Percentiles rank a stretch among this genome's conserved stretches.
Conservation (phyloP, 2,797 vertebrate species). For the Phaenicophaeus curvirostris region DNA sequence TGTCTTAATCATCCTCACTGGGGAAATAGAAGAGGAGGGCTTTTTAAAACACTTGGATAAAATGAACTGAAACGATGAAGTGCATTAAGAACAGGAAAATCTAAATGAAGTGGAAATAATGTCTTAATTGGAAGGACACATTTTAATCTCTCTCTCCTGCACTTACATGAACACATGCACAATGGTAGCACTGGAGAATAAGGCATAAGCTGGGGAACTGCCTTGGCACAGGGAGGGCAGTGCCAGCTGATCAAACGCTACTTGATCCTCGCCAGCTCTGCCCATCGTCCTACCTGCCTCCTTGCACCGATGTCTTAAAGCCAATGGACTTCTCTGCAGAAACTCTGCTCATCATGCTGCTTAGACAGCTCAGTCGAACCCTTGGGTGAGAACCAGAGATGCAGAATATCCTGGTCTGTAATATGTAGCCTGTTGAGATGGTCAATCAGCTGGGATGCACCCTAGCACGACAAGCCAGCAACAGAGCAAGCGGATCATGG, state of each 20-base stretch:
- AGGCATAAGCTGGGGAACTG: background rate
- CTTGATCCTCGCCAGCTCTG: background rate
- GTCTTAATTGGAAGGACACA: conserved; percentile 58
- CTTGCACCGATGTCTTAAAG: background rate
- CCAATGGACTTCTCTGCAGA: accelerated
- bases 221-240: background rate
- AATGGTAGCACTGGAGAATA: background rate
- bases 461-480: background rate
- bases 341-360: background rate
- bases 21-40: conserved; percentile 43
- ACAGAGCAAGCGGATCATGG: background rate
- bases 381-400: background rate
- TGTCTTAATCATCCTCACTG: conserved; percentile 51
- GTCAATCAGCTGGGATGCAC: no score
- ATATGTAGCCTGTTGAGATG: background rate
- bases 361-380: background rate
- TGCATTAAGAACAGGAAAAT: conserved; percentile 51
- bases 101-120: conserved; percentile 67
- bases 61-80: conserved; percentile 31
- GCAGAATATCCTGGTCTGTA: background rate
- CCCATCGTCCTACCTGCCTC: accelerated
- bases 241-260: background rate
- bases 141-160: conserved; percentile 55
- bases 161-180: background rate
- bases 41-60: conserved; percentile 56